Conservation (phyloP, 2,113 vertebrate species). For the Rhineura floridana region DNA sequence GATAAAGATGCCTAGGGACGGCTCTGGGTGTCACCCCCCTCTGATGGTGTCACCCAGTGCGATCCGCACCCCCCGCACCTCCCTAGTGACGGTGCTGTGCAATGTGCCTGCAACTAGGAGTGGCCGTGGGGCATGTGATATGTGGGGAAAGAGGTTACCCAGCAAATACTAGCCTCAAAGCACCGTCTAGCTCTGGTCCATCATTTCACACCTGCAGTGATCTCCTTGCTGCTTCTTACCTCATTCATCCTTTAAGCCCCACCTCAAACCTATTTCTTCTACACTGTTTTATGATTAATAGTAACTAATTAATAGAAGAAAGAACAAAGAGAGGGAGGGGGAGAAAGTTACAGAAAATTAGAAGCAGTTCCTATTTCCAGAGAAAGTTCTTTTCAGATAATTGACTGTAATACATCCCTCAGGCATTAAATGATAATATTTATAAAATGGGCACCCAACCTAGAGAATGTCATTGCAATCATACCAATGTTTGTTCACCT, state of each 20-base stretch:
- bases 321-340: neutral
- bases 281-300: neutral
- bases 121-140: too few relatives aligned
- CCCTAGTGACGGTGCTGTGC: too few relatives aligned
- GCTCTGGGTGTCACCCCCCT: too few relatives aligned
- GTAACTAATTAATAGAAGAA: neutral
- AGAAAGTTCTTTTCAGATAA: slow-evolving; percentile 21
- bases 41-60: too few relatives aligned
- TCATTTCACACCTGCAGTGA: neutral
- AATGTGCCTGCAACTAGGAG: neutral
- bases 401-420: slow-evolving; percentile 10
- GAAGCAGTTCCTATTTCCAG: neutral
- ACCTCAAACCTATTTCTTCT: neutral
- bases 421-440: slow-evolving; percentile 37
- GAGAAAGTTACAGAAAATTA: slow-evolving; percentile 11
- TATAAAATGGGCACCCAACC: neutral
- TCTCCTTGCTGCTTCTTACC: neutral
- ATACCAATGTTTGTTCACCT: slow-evolving; percentile 66
- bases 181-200: neutral
- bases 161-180: neutral
- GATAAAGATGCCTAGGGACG: too few relatives aligned
- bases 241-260: neutral
- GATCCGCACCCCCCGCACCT: too few relatives aligned
- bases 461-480: slow-evolving; percentile 29
- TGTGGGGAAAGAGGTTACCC: neutral